These are phyloP conservation scores for Podabrus alpinus DNA, from an alignment of 2,888 invertebrate species.

Conservation along the genomic window DNA sequence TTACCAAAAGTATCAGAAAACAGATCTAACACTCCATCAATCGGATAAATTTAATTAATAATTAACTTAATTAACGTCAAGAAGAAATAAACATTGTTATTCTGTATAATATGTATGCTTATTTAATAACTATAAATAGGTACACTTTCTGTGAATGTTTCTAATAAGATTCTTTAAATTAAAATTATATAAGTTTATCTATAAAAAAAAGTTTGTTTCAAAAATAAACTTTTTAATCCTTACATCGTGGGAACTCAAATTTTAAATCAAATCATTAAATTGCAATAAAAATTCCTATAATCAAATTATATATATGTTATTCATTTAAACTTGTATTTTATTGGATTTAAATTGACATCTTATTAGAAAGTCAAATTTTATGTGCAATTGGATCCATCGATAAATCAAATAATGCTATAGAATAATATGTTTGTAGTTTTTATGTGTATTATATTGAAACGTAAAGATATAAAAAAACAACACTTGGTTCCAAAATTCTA, in stretches of 20 bases:
- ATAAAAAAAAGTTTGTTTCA: neutral
- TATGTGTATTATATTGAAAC: neutral
- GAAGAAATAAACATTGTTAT: too few relatives aligned
- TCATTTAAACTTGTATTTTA: neutral
- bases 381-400: neutral
- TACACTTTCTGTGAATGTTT: too few relatives aligned
- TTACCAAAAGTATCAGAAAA: too few relatives aligned
- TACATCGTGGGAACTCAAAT: neutral
- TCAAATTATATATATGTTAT: neutral
- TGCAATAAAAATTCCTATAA: neutral
- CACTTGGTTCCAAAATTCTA: neutral
- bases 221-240: neutral
- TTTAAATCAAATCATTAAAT: neutral
- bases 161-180: neutral
- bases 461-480: neutral
- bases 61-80: too few relatives aligned
- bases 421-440: neutral
- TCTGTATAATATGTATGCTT: too few relatives aligned
- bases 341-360: neutral
- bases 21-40: too few relatives aligned
- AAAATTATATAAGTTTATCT: neutral
- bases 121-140: too few relatives aligned
- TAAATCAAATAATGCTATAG: neutral
- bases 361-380: neutral
- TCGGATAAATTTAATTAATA: too few relatives aligned